Base-by-base conservation (phyloP, 2,113 vertebrate genomes). In the Forbesichthys agassizii region DNA sequence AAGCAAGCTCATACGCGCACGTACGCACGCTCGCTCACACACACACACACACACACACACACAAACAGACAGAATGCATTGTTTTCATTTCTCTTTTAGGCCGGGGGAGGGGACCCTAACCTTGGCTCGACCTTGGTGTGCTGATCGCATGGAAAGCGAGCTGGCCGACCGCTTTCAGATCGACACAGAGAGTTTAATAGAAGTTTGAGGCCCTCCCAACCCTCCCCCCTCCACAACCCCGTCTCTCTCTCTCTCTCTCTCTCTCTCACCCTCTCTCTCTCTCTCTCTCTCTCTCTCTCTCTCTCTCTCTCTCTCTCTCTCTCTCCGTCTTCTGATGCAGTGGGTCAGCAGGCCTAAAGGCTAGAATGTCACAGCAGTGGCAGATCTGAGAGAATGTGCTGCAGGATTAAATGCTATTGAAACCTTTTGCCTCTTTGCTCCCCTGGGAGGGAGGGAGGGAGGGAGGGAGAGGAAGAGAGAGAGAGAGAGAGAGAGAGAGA, bases 41-140 rank as follows among this genome's bases (percentile, higher is more conserved):
- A 51, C 49, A 51, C 49, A 58, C 56, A 76, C 33, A 61, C 56
- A 74, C 36, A 47, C 53, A 59, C 36, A 48, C 36, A 18, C 60
- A 61, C 59, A 47, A 5, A 16, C 59, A 14, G 12, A 13, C 9
- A 33, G 10, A 42, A 18, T 33, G 20, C 27, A 10, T 47, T n/a
- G 13, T 6, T 48, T 48, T 52, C 49, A 16, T 9, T 48, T 61
- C 16, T n/a, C n/a, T 18, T 63, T 27, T 8, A 14, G 9, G 55
- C 55, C 10, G 49, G 49, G 49, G 6, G 12, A 16, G 58, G 6
- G 36, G 10, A 14, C 53, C 53, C 12, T 48, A 42, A 61, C 60
- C 60, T 61, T 61, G 36, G n/a, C n/a, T 4, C 8, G 14, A 61
- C 13, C 14, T 61, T 14, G 36, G 36, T 2, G 3, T 9, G n/a